Evolutionary conservation across 1,140 invertebrate genomes (phyloP), one percentile per base, ranked within the genome.

Genomic region (Drosophila baimaii): DNA sequence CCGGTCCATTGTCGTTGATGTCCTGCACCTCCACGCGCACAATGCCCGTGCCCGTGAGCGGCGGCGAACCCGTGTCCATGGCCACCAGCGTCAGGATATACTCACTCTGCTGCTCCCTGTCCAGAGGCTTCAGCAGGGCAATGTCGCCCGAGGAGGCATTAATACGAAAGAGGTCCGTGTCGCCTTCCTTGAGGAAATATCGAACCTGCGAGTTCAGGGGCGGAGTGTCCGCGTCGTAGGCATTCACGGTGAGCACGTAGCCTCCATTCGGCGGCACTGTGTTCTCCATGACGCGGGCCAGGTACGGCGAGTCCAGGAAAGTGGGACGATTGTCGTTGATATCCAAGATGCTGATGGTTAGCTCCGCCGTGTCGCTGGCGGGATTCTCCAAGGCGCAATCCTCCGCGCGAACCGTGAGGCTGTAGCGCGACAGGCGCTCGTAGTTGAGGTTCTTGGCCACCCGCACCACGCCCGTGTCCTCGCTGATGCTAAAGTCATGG

Each of bases 261-360:
- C 96, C 95, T 33, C 94, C 94, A 74, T 95, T 95, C 1, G 96
- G 95, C 21, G 96, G 95, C 31, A 97, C 94, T 64, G 96, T 94
- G 88, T 98, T 98, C 93, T 99, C 98, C 94, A 97, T 96, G n/a
- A 99, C 96, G 85, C 97, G 96, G 0, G 97, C 97, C 62, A 97
- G 92, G 91, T 99, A 99, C 0, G 97, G 97, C 0, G 97, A 98
- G 92, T 97, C 96, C 37, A 97, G 92, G 91, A 99, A 99, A 1
- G 96, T 95, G 2, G 98, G 98, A 8, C 97, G 95, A 89, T 98
- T 98, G 93, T 99, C 98, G 92, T 99, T 99, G 76, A 99, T 96
- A 93, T 99, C 98, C 25, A 95, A 94, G 5, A 99, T 80, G 17
- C 89, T 93, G 37, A 95, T 94, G 25, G 93, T 93, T n/a, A 95